Evolutionary conservation across 2,797 vertebrate species (phyloP), one percentile per base, ranked within the genome.

Genomic region (Ateles fusciceps): DNA sequence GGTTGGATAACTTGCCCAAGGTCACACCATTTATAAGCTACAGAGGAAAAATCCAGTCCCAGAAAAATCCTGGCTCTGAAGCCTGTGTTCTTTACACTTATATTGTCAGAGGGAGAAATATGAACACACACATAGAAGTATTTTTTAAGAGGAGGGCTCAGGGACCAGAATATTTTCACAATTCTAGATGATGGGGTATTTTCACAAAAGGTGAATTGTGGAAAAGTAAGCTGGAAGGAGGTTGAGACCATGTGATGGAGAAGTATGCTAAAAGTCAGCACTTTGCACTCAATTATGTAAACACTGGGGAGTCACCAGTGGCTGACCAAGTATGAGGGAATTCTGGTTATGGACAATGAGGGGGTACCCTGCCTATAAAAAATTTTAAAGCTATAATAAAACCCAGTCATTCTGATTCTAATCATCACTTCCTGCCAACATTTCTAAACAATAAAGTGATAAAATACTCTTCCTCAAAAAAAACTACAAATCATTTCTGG

Each of bases 391-490:
- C 50, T 94, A 46, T 85, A 89, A 76, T 75, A 86, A 84, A 80
- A 91, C 7, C 33, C 44, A 93, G 50, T 21, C 24, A 28, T 91
- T 93, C 57, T 36, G 30, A 95, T 59, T 94, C 71, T 93, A 91
- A 86, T 89, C 64, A 85, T 84, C 15, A 59, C 21, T 15, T 95
- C 42, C 33, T 94, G 42, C 8, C 81, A 85, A 59, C 4, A 36
- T 79, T 80, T 91, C 74, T 92, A 90, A 98, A 87, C 4, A 96
- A 88, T 39, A 48, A 94, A 96, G 26, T 85, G 33, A 90, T 92
- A 84, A 94, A 92, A 91, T 80, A 75, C n/a, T 28, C 42, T 26
- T 61, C 36, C 10, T 87, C 9, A 80, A 86, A 91, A 42, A 48
- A 75, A 93, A 42, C 21, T 22, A 42, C 30, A 89, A 93, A 79